Conservation (phyloP, 2,888 invertebrate species). For the Acleris cristana region DNA sequence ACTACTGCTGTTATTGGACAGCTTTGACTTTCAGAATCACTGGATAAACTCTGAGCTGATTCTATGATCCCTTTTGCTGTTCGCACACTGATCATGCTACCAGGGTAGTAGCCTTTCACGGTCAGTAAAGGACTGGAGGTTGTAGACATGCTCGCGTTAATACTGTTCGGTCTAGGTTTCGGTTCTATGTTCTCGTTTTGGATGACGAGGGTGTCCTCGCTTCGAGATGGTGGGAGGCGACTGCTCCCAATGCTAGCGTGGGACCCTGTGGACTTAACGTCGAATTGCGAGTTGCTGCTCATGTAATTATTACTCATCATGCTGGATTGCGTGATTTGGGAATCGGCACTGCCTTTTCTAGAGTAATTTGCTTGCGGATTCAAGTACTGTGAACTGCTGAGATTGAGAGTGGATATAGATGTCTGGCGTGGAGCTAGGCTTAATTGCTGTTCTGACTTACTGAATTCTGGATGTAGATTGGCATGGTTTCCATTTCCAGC, state of each 20-base stretch:
- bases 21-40: conserved; percentile 85
- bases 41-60: conserved; percentile 87
- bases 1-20: conserved; percentile 79
- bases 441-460: conserved; percentile 92
- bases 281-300: conserved; percentile 75
- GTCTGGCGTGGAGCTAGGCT: conserved; percentile 81
- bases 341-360: conserved; percentile 85
- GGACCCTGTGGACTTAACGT: conserved; percentile 70
- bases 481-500: conserved; percentile 82
- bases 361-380: conserved; percentile 73
- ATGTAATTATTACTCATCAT: conserved; percentile 69
- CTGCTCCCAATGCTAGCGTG: conserved; percentile 70
- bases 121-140: conserved; percentile 88
- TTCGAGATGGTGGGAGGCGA: conserved; percentile 89
- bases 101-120: conserved; percentile 85
- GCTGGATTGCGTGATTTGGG: conserved; percentile 83
- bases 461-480: conserved; percentile 87
- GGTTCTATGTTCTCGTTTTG: conserved; percentile 70
- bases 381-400: conserved; percentile 82
- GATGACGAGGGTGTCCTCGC: conserved; percentile 89
- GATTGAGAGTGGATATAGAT: conserved; percentile 77
- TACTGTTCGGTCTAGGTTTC: conserved; percentile 83
- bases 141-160: conserved; percentile 85
- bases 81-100: conserved; percentile 86
- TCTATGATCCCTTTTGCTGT: conserved; percentile 85